Percentiles rank a stretch among this genome's conserved stretches.
Conservation (phyloP, 2,113 vertebrate species). For the Amazona vittata region DNA sequence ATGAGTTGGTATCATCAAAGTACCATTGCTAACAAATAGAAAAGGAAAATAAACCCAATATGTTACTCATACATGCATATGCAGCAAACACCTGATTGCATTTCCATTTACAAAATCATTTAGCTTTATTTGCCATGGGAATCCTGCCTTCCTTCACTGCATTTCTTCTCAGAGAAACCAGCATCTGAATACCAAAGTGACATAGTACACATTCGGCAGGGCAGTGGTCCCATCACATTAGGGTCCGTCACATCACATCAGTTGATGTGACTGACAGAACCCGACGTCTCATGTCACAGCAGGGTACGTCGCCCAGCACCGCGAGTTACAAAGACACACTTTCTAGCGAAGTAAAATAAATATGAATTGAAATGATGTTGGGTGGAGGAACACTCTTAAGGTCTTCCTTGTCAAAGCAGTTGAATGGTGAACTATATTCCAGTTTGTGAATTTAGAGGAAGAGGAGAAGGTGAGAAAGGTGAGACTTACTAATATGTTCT, state of each 20-base stretch:
- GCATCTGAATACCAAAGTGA: neutral
- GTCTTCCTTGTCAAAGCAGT: neutral
- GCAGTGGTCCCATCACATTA: slow-evolving; percentile 54
- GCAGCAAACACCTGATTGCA: neutral
- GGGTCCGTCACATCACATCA: slow-evolving; percentile 57
- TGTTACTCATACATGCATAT: neutral
- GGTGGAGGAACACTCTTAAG: neutral
- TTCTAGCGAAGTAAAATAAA: slow-evolving; percentile 37
- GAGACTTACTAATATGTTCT: neutral
- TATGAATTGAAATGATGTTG: slow-evolving; percentile 36
- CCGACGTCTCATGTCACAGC: slow-evolving; percentile 51
- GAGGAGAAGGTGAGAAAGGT: neutral
- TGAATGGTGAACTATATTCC: neutral
- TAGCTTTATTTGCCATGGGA: neutral
- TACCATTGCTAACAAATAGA: neutral
- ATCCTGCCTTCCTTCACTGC: neutral
- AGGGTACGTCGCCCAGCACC: slow-evolving; percentile 22
- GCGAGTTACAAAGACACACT: slow-evolving; percentile 17
- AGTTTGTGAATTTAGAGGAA: neutral
- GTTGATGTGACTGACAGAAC: slow-evolving; percentile 67
- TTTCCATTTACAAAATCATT: neutral
- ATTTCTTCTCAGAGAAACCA: neutral
- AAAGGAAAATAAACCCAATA: neutral
- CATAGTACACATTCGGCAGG: neutral
- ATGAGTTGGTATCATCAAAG: neutral